These are phyloP conservation scores for Tricholauxania praeusta DNA, from an alignment of 2,888 invertebrate genomes.

Conservation along the genomic window DNA sequence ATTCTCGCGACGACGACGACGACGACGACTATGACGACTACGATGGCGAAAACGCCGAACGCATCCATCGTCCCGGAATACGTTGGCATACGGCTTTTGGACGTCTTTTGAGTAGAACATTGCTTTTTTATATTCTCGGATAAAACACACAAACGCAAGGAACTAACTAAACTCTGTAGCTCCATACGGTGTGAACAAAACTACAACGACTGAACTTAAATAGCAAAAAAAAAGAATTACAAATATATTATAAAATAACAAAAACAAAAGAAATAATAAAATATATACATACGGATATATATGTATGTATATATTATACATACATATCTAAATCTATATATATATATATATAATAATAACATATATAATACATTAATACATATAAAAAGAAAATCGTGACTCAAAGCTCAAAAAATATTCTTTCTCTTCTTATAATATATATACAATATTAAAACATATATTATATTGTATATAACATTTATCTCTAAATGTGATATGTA, in stretches of 20 bases:
- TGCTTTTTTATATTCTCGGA: constrained; percentile 65
- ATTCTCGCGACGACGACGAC: constrained; percentile 16
- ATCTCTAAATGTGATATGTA: constrained; percentile 33
- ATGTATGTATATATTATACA: constrained; percentile 10
- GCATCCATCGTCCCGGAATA: constrained; percentile 65
- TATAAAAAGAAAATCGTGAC: constrained; percentile 19
- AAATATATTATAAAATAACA: constrained; percentile 10
- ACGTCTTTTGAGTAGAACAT: constrained; percentile 66
- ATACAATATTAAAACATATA: constrained; percentile 36
- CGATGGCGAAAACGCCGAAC: constrained; percentile 61
- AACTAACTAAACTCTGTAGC: constrained; percentile 46
- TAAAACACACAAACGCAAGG: constrained; percentile 45
- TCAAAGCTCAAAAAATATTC: constrained; percentile 6
- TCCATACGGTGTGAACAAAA: constrained; percentile 42
- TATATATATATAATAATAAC: constrained; percentile 17
- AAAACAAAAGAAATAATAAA: constrained; percentile 20
- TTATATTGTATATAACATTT: constrained; percentile 34
- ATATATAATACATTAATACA: constrained; percentile 23
- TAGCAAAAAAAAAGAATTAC: constrained; percentile 29
- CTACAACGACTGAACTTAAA: constrained; percentile 35
- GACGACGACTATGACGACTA: constrained; percentile 39
- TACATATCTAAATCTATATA: constrained; percentile 10
- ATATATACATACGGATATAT: constrained; percentile 20
- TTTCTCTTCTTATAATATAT: constrained; percentile 29
- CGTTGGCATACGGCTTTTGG: constrained; percentile 66